Evolutionary conservation across 2,888 invertebrate genomes (phyloP).

Genomic region (Merodon equestris): DNA sequence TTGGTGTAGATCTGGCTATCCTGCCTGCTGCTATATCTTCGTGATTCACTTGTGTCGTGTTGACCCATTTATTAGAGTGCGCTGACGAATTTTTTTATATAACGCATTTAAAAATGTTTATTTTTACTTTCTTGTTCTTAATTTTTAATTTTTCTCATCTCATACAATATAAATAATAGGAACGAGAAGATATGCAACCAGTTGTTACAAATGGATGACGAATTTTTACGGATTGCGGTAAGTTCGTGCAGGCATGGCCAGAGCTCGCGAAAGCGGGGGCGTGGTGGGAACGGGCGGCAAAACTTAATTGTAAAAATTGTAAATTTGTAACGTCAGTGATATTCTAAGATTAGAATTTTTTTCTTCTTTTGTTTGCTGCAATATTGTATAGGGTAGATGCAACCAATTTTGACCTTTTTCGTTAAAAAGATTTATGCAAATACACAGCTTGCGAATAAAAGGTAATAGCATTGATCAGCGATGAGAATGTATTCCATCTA

Average conservation of each 20-base stretch:
- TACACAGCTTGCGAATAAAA: too few species aligned
- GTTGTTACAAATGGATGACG: slow-evolving; percentile 30
- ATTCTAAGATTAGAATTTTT: slow-evolving; percentile 23
- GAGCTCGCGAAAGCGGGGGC: neutral
- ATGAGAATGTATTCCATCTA: too few species aligned
- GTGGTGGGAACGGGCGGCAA: slow-evolving; percentile 3
- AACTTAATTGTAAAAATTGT: slow-evolving; percentile 36
- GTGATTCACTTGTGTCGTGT: slow-evolving; percentile 34
- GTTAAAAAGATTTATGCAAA: too few species aligned
- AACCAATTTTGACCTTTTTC: too few species aligned
- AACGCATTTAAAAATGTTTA: slow-evolving; percentile 5
- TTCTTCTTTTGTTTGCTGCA: too few species aligned
- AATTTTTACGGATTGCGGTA: slow-evolving; percentile 18
- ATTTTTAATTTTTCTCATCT: too few species aligned
- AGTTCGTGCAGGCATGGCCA: slow-evolving; percentile 8
- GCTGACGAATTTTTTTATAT: slow-evolving; percentile 33
- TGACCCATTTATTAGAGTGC: slow-evolving; percentile 46
- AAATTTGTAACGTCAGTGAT: slow-evolving; percentile 36
- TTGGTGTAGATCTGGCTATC: neutral
- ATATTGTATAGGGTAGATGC: too few species aligned
- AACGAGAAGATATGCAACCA: slow-evolving; percentile 11
- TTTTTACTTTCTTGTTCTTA: neutral
- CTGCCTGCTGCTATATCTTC: neutral
- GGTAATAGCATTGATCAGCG: too few species aligned
- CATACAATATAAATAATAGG: too few species aligned